These are phyloP conservation scores for Megaleporinus macrocephalus DNA, from an alignment of 2,113 vertebrate genomes.

Conservation along the genomic window DNA sequence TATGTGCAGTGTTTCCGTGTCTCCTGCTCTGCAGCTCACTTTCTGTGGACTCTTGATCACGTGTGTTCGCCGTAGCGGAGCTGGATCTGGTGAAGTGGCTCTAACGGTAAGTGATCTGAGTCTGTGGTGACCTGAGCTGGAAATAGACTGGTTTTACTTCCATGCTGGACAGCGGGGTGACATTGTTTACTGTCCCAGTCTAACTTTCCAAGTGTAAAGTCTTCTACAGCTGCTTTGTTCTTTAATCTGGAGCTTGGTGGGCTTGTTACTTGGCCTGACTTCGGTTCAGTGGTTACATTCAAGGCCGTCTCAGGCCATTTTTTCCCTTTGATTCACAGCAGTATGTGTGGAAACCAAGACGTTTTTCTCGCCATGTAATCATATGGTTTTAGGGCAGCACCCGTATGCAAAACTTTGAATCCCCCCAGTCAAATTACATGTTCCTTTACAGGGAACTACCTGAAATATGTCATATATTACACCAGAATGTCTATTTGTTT, in stretches of 20 bases:
- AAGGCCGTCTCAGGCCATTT: neutral
- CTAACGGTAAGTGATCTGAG: neutral
- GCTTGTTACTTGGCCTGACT: neutral
- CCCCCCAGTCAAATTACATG: no score
- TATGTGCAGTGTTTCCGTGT: no score
- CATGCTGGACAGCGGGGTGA: neutral
- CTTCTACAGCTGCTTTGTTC: neutral
- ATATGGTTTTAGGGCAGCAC: no score
- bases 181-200: neutral
- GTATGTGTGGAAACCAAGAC: no score
- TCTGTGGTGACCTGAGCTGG: neutral
- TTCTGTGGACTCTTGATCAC: no score
- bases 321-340: neutral
- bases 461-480: no score
- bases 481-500: no score
- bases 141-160: neutral
- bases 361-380: no score
- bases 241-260: constrained; percentile 3
- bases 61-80: neutral
- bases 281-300: neutral
- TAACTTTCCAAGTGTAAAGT: neutral
- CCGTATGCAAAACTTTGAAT: no score
- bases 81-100: no score
- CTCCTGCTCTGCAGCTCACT: no score
- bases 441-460: no score